Evolutionary conservation across 1,140 invertebrate genomes (phyloP), one percentile per base, ranked within the genome.

Genomic region (Palaemon carinicauda): DNA sequence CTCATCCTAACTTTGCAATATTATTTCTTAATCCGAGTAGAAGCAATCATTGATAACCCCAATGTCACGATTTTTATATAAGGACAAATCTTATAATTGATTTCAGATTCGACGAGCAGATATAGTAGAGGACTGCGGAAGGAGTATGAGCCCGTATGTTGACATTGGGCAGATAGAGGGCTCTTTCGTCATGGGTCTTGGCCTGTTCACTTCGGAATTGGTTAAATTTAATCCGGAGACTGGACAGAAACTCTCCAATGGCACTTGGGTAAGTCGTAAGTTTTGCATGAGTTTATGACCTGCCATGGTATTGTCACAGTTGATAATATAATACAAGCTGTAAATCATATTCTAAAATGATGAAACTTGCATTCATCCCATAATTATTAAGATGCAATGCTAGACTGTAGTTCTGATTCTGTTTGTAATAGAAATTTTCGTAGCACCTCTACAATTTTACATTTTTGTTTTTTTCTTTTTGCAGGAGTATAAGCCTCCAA

Each of bases 101-200:
- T 27, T 19, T 29, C 78, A 85, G 81, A 74, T 82, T 15, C 69
- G 81, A 0, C 90, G 92, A 33, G 90, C 91, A n/a, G 92, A 92
- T 87, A 88, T 92, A 19, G 89, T 92, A 51, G 92, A 91, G 88
- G 92, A 92, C 87, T 91, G 91, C 78, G 92, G 92, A 52, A 89
- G 89, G 21, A 88, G 89, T 56, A 41, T 91, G 52, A 91, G 89
- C 60, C 90, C 90, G 24, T 81, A 56, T 9, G 89, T 91, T 14
- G 92, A 93, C 85, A 87, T 93, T 1, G 92, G 92, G 14, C 92
- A 93, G 89, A 90, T 92, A 17, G 92, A 93, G 88, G 92, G 92
- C 31, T 91, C 91, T 12, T 92, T 92, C 89, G 90, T 92, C 10
- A 92, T 92, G 91, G 92, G 92, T 1, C 82, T 92, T 19, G 92